phyloP scores from a whole-genome alignment of 2,888 invertebrate species.

The Linnaemya vulpina region DNA sequence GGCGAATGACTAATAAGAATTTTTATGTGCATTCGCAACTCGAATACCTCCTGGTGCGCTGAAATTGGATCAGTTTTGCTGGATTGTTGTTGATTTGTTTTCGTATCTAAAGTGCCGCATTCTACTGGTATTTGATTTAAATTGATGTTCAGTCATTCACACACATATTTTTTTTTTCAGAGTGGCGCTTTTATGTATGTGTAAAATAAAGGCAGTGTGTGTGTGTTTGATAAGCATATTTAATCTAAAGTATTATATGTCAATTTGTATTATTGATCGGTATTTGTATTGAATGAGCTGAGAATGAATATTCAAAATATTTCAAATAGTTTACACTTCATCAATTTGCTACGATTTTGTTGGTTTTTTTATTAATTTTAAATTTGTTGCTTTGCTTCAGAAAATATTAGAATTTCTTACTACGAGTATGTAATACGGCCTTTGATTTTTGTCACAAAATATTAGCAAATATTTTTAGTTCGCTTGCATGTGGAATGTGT shows the following conservation, averaged over 20 bases:
- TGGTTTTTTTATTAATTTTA: not conserved
- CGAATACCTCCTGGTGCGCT: slow-evolving; percentile 51
- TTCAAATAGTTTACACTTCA: slow-evolving; percentile 69
- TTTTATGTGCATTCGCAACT: slow-evolving; percentile 16
- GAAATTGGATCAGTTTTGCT: slow-evolving; percentile 56
- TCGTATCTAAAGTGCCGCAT: slow-evolving; percentile 15
- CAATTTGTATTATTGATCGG: slow-evolving; percentile 64
- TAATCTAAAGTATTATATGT: slow-evolving; percentile 65
- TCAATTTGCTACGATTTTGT: slow-evolving; percentile 47
- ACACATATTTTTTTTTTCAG: slow-evolving; percentile 4
- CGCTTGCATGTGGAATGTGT: not conserved
- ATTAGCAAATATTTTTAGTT: slow-evolving; percentile 8
- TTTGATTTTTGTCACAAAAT: not conserved
- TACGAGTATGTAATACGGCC: slow-evolving; percentile 4
- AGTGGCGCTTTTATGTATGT: not conserved
- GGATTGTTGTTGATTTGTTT: not conserved
- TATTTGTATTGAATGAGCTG: slow-evolving; percentile 26
- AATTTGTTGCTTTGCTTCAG: slow-evolving; percentile 19
- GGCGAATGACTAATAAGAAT: slow-evolving; percentile 51
- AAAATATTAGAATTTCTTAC: slow-evolving; percentile 30
- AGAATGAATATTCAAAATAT: slow-evolving; percentile 46
- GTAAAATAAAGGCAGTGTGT: not conserved
- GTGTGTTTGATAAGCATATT: slow-evolving; percentile 14
- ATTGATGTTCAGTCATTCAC: slow-evolving; percentile 37
- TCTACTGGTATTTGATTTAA: not conserved